Evolutionary conservation across 2,113 vertebrate genomes (phyloP), one percentile per base, ranked within the genome.

Genomic region (Pseudonaja textilis): DNA sequence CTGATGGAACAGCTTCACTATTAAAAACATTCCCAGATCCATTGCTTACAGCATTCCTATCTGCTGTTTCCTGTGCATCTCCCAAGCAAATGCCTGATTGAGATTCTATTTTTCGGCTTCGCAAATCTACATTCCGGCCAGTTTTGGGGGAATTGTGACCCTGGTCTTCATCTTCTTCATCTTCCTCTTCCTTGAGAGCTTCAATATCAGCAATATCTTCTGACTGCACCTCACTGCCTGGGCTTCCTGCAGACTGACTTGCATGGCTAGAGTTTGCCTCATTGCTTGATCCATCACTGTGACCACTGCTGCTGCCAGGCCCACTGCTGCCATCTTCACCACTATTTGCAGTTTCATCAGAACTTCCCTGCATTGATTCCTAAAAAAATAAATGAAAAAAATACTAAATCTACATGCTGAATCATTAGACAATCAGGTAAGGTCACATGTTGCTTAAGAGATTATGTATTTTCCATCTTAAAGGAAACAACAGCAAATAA

Each of bases 301-400:
- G 99, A 0, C 99, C 99, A 59, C 99, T 99, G 97, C 98, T 99
- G 96, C 99, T 99, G 45, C 99, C 99, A 29, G 99, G 99, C n/a
- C 99, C 98, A 8, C 99, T 99, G 96, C 99, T 99, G 96, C 99
- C 99, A 93, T 99, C 99, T 97, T 99, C 99, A n/a, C 98, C 99
- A 20, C 99, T 99, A 96, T 99, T 99, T 18, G 99, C 99, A 50
- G 99, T 99, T 97, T 99, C 99, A 20, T 99, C 99, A 1, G 99
- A 99, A 97, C 99, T 99, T 96, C 99, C 99, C 96, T 99, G 99
- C 99, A 99, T 98, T 56, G 99, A 99, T 96, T 99, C 99, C 99
- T 99, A 91, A 12, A 69, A 96, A 14, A 5, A 45, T 2, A 45
- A 45, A 95, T 42, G 20, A 12, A 85, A 50, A 20, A 20, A 18